These are phyloP conservation scores for Habrosyne pyritoides DNA, from an alignment of 2,888 invertebrate genomes.

Conservation along the genomic window DNA sequence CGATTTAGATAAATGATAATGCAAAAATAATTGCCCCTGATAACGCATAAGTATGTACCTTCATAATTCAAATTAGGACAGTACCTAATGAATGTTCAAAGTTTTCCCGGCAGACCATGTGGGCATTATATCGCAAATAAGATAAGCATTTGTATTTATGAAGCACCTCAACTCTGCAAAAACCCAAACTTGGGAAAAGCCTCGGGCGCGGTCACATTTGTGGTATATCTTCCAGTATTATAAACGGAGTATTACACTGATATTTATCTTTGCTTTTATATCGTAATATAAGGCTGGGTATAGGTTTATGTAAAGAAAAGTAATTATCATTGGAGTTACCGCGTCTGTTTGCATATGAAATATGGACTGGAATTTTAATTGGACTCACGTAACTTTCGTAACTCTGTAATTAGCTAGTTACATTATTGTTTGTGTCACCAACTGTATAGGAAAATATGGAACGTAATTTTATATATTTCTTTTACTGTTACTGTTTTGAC, in stretches of 20 bases:
- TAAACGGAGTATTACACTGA: conserved; percentile 10
- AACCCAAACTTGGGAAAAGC: conserved; percentile 55
- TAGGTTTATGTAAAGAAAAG: background rate
- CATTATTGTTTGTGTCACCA: background rate
- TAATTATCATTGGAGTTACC: background rate
- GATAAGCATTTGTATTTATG: conserved; percentile 67
- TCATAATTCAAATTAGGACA: conserved; percentile 10
- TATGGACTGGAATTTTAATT: background rate
- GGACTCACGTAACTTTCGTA: background rate
- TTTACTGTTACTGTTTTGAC: no score
- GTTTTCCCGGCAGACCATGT: conserved; percentile 54
- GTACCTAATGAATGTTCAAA: conserved; percentile 42
- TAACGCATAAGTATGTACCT: background rate
- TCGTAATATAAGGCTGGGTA: background rate
- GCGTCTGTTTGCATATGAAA: background rate
- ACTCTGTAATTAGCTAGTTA: background rate
- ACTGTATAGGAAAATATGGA: background rate
- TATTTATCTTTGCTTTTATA: conserved; percentile 16
- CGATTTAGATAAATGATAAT: conserved; percentile 1
- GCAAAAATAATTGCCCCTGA: conserved; percentile 3
- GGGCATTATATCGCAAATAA: conserved; percentile 60
- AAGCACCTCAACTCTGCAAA: conserved; percentile 55
- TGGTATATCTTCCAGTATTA: conserved; percentile 31
- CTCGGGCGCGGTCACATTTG: conserved; percentile 58
- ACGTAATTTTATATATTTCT: background rate